Conservation (phyloP, 2,113 vertebrate species). For the Merops nubicus region DNA sequence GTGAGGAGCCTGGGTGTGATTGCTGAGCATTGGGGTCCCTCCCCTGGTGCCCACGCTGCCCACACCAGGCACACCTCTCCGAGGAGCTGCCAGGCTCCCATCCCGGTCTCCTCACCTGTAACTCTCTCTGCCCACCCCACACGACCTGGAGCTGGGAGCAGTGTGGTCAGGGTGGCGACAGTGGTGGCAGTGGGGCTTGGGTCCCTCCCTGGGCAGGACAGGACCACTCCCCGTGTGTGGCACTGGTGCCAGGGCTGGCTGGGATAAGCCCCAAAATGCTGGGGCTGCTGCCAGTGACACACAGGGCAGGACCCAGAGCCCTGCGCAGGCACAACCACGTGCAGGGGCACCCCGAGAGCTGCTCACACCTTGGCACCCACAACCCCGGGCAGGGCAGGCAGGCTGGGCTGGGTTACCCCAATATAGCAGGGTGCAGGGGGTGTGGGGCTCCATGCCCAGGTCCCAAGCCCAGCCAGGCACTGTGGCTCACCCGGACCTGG, state of each 20-base stretch:
- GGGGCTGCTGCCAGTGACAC: neutral
- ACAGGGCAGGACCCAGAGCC: neutral
- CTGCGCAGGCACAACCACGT: neutral
- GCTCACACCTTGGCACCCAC: neutral
- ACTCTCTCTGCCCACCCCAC: accelerated
- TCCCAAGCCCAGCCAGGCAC: neutral
- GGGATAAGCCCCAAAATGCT: neutral
- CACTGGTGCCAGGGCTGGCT: neutral
- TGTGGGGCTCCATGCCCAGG: accelerated
- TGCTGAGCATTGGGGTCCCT: neutral
- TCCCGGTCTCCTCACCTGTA: accelerated
- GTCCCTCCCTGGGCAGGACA: neutral
- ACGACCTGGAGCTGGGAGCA: accelerated
- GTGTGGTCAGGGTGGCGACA: accelerated
- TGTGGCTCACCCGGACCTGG: accelerated
- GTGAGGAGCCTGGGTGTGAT: neutral
- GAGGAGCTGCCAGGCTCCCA: neutral
- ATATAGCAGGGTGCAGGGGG: neutral
- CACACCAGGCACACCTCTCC: neutral
- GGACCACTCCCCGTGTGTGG: accelerated
- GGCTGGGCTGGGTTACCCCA: neutral
- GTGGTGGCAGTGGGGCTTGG: neutral
- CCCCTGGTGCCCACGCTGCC: neutral
- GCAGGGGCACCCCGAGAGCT: neutral
- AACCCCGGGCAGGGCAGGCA: accelerated